Base-by-base conservation (phyloP, 2,113 vertebrate genomes). In the Narcine bancroftii region DNA sequence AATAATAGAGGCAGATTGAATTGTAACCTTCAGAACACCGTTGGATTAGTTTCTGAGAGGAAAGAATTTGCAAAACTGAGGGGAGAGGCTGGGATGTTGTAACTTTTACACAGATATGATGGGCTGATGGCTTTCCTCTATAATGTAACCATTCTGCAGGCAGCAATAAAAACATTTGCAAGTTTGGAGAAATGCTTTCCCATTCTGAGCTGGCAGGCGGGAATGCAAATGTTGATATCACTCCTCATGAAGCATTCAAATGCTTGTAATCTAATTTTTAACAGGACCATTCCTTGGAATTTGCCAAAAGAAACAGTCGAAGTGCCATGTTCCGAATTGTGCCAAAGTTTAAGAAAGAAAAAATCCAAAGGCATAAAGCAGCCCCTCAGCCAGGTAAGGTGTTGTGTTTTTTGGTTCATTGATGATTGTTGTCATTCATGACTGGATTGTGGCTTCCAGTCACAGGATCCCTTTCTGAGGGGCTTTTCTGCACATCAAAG, bases 261-360 rank as follows among this genome's bases (percentile, higher is more conserved):
- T 66, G 39, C 79, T 69, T 92, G 66, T 71, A 15, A 53, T 53
- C 94, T 94, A 94, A 75, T 95, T 94, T 96, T 93, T 92, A 95
- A 93, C 95, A 99, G 98, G 98, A 99, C 93, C 97, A 96, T 92
- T 96, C 98, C 85, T 95, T 98, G 96, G 98, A 98, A 94, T 99
- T 98, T 93, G 96, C 96, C 94, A 99, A 99, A 96, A 98, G 98
- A 96, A 98, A 99, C 95, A 99, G 96, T 94, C 97, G 97, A 95
- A 97, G 97, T 95, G 97, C 98, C 77, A 96, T 99, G 95, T 99
- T 99, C 92, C 98, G 98, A 92, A 99, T 99, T 93, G 98, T 99
- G 94, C 98, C 98, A 96, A 99, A 99, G 94, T 99, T 99, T 97
- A 99, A 99, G 96, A 99, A 99, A 94, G 98, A 99, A 93, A 99